A percentile compares a stretch with the other conserved stretches of the same genome.
Conservation (phyloP, 1,140 invertebrate genomes). For the Drosophila melanogaster region Release_6_plus_ISO1_MT NT_033779.5:182501-183000, state of each 20-base stretch:
- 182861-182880: constrained; percentile 23
- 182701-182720: background rate
- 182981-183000: constrained; percentile 33
- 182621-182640: no score
- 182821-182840: constrained; percentile 55
- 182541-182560: no score
- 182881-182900: constrained; percentile 34
- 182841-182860: constrained; percentile 16
- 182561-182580: no score
- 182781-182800: constrained; percentile 39
- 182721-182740: constrained; percentile 1
- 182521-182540: no score
- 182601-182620: no score
- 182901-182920: constrained; percentile 15
- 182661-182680: no score
- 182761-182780: background rate
- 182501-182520: no score
- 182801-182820: constrained; percentile 63
- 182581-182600: no score
- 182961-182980: constrained; percentile 53
- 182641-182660: no score
- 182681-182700: no score
- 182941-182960: constrained; percentile 21
- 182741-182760: constrained; percentile 3
- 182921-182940: constrained; percentile 9